Percentiles rank a stretch among this genome's conserved stretches.
Conservation (phyloP, 1,140 invertebrate species). For the Ctenoplectra terminalis region DNA sequence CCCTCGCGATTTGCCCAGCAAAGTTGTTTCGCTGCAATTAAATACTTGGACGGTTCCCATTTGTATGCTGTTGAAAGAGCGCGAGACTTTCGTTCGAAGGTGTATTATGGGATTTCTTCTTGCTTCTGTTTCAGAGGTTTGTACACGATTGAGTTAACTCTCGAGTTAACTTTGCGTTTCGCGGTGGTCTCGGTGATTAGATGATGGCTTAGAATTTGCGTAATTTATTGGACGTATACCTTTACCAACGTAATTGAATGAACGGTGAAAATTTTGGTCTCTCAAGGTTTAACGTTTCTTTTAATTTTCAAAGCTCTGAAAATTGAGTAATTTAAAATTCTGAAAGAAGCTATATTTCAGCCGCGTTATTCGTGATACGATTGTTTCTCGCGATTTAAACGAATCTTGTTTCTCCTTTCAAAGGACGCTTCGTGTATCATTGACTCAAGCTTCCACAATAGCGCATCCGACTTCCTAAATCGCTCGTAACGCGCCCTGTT, state of each 20-base stretch:
- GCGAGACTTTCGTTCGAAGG: too few species aligned
- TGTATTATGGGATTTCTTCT: neutral
- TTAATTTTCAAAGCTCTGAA: too few species aligned
- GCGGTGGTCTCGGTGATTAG: neutral
- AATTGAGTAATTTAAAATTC: neutral
- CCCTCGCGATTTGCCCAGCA: slow-evolving; percentile 10
- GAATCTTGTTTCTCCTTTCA: neutral
- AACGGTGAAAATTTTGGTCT: too few species aligned
- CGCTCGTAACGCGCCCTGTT: neutral
- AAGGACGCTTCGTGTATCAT: slow-evolving; percentile 17
- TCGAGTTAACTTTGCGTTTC: too few species aligned
- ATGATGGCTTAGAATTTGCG: neutral
- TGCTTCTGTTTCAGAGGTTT: neutral
- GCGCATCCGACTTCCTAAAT: neutral
- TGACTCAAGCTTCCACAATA: neutral
- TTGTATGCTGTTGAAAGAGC: neutral
- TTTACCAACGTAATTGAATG: too few species aligned
- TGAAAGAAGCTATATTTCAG: neutral
- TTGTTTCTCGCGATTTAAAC: neutral
- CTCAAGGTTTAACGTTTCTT: too few species aligned
- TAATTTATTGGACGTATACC: neutral
- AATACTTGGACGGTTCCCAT: slow-evolving; percentile 2
- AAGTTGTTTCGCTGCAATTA: slow-evolving; percentile 25
- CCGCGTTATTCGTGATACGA: neutral
- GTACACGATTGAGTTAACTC: slow-evolving; percentile 8